A percentile compares a stretch with the other conserved stretches of the same genome.
phyloP scores from a whole-genome alignment of 2,113 vertebrate genomes.

The Spilogale gracilis region DNA sequence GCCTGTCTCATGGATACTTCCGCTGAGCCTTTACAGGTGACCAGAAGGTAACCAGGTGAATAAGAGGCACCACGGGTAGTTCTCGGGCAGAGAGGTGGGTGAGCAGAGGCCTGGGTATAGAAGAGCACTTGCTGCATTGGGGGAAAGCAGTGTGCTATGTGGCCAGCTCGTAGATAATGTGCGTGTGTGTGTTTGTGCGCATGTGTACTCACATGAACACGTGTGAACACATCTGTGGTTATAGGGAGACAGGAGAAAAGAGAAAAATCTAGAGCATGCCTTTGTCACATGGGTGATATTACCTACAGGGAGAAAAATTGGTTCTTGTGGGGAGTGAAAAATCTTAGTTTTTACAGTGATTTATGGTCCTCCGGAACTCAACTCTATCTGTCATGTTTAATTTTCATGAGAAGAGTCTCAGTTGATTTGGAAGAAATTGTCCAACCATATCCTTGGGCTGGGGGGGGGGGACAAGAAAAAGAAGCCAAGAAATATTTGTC shows the following conservation, averaged over 20 bases:
- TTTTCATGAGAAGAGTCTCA: neutral
- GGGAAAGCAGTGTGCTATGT: neutral
- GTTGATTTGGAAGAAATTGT: neutral
- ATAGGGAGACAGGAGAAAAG: neutral
- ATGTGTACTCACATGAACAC: rapidly evolving
- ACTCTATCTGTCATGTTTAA: neutral
- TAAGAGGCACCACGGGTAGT: too few species aligned
- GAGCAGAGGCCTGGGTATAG: rapidly evolving
- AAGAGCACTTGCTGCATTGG: rapidly evolving
- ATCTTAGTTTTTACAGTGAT: neutral
- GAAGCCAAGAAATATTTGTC: neutral
- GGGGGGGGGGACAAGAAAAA: too few species aligned
- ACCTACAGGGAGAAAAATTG: neutral
- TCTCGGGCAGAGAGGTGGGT: neutral
- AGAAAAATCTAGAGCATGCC: neutral
- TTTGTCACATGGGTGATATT: neutral
- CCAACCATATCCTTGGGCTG: neutral
- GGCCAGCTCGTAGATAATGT: neutral
- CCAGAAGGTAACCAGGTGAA: neutral
- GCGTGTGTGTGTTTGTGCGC: too few species aligned
- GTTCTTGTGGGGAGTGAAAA: neutral
- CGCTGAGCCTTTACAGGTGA: neutral
- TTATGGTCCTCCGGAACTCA: neutral
- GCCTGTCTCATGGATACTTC: neutral
- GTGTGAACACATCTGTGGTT: neutral